Evolutionary conservation across 2,797 vertebrate genomes (phyloP), one percentile per base, ranked within the genome.

Genomic region (Phrynocephalus vlangalii): DNA sequence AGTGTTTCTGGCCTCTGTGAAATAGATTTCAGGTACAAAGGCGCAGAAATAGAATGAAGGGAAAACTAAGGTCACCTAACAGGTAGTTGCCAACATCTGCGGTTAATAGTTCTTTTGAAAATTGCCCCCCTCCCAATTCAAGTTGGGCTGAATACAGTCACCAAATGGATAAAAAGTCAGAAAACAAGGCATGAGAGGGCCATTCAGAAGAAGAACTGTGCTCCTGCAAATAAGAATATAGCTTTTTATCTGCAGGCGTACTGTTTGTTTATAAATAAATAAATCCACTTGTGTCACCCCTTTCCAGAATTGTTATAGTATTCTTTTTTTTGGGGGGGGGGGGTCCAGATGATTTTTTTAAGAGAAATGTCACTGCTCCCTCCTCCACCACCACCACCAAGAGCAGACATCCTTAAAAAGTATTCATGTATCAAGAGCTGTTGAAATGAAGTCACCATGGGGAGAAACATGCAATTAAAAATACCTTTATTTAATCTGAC

Each of bases 71-170:
- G 52, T 78, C 83, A 70, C 38, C 63, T 91, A 56, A 2, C 7
- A 26, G 66, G 63, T 26, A 66, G 26, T 67, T 86, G 30, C 71
- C 26, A n/a, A 9, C 66, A 5, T 78, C 87, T 67, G 68, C 82
- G 67, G 18, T 76, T 84, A 60, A 68, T 60, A 3, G 30, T 60
- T 84, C 26, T 28, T 82, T 92, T 86, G 50, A 81, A 76, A 82
- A n/a, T 67, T 1, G 7, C 13, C 68, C 33, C 13, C 60, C 26
- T 78, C 44, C 60, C 52, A 30, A 44, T 84, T 66, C 52, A 68
- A 70, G 50, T 72, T 22, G 9, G 48, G n/a, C 67, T 84, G 33
- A 82, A 6, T 70, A 9, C 30, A 78, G 68, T 78, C 87, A 79
- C 26, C 71, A 30, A 70, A 33, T 24, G 48, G 6, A 85, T 86